Conservation (phyloP, 2,113 vertebrate species). For the Oryzias celebensis region DNA sequence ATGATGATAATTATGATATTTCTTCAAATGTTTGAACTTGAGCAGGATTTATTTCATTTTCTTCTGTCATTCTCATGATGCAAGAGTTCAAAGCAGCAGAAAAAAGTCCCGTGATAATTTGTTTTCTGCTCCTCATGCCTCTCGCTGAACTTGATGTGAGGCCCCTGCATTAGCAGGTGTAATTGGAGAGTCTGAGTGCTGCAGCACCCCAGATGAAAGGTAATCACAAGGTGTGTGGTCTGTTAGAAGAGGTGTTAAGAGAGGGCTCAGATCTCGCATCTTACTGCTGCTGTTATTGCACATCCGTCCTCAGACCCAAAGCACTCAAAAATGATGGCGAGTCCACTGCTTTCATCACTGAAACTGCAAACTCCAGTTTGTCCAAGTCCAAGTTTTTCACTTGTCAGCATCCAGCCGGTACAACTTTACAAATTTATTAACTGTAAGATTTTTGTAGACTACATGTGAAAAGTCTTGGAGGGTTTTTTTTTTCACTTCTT, state of each 20-base stretch:
- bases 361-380: constrained; percentile 5
- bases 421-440: too few relatives aligned
- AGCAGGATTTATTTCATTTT: too few relatives aligned
- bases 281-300: constrained; percentile 21
- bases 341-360: constrained; percentile 7
- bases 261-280: constrained; percentile 13
- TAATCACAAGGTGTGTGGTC: constrained; percentile 60
- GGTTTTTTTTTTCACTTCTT: too few relatives aligned
- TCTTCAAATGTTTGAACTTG: too few relatives aligned
- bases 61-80: too few relatives aligned
- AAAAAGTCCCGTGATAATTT: not conserved
- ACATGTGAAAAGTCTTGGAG: too few relatives aligned
- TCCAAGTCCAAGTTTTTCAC: not conserved
- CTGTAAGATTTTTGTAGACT: too few relatives aligned
- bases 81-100: too few relatives aligned
- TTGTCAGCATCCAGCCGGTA: not conserved
- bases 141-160: constrained; percentile 11
- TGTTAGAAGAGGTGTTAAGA: constrained; percentile 45
- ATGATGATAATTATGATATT: too few relatives aligned
- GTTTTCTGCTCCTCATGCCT: constrained; percentile 14
- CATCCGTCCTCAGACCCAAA: constrained; percentile 16
- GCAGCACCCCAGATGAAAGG: constrained; percentile 31
- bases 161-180: constrained; percentile 47
- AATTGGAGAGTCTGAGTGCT: constrained; percentile 48
- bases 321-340: constrained; percentile 21